Evolutionary conservation across 2,797 vertebrate genomes (phyloP).

Genomic region (Gouania willdenowi): DNA sequence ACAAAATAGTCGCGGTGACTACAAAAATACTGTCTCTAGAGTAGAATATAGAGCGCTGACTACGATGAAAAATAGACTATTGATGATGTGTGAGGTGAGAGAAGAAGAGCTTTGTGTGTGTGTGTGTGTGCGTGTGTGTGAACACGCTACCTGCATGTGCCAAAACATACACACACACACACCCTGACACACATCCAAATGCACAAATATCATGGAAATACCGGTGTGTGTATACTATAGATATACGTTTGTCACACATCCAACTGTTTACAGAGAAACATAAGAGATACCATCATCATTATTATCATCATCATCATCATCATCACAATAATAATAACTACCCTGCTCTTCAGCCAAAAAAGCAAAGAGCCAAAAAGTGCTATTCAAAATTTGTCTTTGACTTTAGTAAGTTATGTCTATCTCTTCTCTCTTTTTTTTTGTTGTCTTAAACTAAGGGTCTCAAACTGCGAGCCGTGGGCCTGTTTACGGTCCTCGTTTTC

Average conservation of each 20-base stretch:
- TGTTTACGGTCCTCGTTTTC: no score
- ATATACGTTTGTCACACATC: constrained; percentile 77
- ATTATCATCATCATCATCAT: no score
- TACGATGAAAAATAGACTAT: constrained; percentile 68
- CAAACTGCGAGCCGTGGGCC: no score
- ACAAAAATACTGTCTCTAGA: constrained; percentile 75
- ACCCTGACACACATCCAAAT: constrained; percentile 70
- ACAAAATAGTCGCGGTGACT: constrained; percentile 69
- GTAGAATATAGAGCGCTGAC: constrained; percentile 60
- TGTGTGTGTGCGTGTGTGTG: no score
- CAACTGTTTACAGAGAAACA: constrained; percentile 80
- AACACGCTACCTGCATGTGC: constrained; percentile 67
- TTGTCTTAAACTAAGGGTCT: no score
- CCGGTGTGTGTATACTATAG: no score
- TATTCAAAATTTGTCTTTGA: constrained; percentile 73
- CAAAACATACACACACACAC: constrained; percentile 71
- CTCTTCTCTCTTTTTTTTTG: constrained; percentile 60
- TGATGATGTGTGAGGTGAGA: constrained; percentile 55
- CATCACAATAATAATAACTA: constrained; percentile 68
- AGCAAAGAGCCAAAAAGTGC: constrained; percentile 81
- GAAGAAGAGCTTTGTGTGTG: constrained; percentile 49
- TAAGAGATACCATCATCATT: constrained; percentile 75
- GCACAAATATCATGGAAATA: constrained; percentile 79
- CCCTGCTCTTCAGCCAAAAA: constrained; percentile 70
- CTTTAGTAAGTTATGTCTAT: constrained; percentile 73